Base-by-base conservation (phyloP, 2,797 vertebrate species). In the Dendrocincla tyrannina region DNA sequence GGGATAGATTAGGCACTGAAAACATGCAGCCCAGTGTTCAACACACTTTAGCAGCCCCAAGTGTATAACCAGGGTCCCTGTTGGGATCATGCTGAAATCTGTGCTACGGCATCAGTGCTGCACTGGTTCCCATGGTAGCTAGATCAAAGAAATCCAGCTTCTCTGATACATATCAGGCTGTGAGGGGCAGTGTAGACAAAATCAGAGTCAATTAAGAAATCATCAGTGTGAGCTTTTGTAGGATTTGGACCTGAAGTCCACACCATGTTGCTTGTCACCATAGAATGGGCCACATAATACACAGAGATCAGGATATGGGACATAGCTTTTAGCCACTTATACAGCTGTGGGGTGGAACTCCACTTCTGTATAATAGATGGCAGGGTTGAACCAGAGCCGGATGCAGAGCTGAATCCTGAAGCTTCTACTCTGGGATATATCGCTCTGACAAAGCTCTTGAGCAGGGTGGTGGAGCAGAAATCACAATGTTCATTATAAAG, bases 121-220 rank as follows among this genome's bases (percentile, higher is more conserved):
- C 52, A 33, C 62, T 82, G 55, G 78, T 92, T 96, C 95, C 91
- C 89, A 91, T 92, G 90, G 90, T 50, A 95, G 92, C 84, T 82
- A 64, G 67, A 89, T 41, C 0, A 0, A 95, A 92, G 60, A 92
- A 94, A 91, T 69, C 35, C 83, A 85, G 63, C n/a, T 88, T 89
- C 88, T 73, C 52, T 27, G 12, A 32, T 68, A n/a, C 7, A 3
- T 53, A 47, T 41, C 70, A 74, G 63, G 37, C 52, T 93, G 41
- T 77, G 81, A 79, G 18, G 74, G 88, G 41, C 81, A 77, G 59
- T 46, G 56, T 67, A 74, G 78, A 46, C 77, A 76, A 73, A 90
- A 79, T 5, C 76, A 27, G 77, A 91, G 28, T 53, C 67, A 67
- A 42, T 41, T 30, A 75, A 79, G 50, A 42, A 70, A 82, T 15